phyloP scores from a whole-genome alignment of 2,113 vertebrate species.

The Stigmatopora argus region DNA sequence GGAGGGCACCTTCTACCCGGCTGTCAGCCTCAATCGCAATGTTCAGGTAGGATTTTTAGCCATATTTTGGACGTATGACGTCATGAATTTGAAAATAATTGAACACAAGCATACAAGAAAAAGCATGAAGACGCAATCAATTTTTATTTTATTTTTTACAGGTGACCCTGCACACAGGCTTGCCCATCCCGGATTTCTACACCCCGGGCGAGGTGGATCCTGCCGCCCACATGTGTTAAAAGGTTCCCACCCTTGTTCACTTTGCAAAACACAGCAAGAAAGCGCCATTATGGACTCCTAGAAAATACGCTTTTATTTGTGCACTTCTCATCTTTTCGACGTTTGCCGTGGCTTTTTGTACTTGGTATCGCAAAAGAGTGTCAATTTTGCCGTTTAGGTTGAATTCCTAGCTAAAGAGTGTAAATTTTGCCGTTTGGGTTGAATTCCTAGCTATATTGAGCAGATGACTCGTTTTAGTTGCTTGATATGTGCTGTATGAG shows the following conservation, averaged over 20 bases:
- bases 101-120: too few relatives aligned
- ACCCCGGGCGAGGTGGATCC: constrained; percentile 74
- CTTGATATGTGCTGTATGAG: not conserved
- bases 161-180: constrained; percentile 93
- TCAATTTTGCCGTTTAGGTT: not conserved
- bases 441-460: not conserved
- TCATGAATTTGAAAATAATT: too few relatives aligned
- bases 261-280: not conserved
- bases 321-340: not conserved
- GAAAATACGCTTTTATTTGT: not conserved
- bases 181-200: constrained; percentile 93
- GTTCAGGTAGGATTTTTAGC: constrained; percentile 75
- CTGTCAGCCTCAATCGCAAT: constrained; percentile 95
- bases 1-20: constrained; percentile 90
- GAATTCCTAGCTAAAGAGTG: not conserved
- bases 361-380: not conserved
- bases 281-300: not conserved
- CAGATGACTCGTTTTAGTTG: not conserved
- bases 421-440: not conserved
- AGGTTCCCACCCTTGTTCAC: constrained; percentile 1
- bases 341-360: not conserved
- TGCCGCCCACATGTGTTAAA: constrained; percentile 68
- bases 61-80: too few relatives aligned
- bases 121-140: too few relatives aligned
- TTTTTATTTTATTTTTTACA: constrained; percentile 42